Percentiles rank a stretch among this genome's conserved stretches.
Conservation (phyloP, 2,113 vertebrate genomes). For the Neodon shergylaensis region DNA sequence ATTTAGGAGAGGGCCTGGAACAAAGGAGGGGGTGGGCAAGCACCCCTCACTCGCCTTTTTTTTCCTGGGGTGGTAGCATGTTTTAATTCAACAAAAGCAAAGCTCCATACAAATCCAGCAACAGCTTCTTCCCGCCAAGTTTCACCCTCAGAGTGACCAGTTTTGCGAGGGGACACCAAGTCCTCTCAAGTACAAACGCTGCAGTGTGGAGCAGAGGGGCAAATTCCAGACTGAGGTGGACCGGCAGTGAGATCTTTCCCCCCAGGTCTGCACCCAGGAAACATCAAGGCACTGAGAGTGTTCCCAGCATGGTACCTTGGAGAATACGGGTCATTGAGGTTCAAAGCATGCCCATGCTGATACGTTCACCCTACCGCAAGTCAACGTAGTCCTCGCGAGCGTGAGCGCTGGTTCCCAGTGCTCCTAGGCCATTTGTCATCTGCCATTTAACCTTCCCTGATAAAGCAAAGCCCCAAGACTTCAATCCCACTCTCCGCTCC, state of each 20-base stretch:
- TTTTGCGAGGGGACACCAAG: not conserved
- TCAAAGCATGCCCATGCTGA: not conserved
- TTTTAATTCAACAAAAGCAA: constrained; percentile 10
- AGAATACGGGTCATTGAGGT: constrained; percentile 8
- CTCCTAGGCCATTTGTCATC: not conserved
- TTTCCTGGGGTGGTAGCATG: too few species aligned
- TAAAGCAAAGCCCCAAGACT: constrained; percentile 33
- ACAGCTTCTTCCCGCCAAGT: not conserved
- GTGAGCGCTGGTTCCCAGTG: not conserved
- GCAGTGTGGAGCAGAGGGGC: not conserved
- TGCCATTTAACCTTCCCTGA: constrained; percentile 6
- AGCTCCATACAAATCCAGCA: not conserved
- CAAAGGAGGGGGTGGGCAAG: too few species aligned
- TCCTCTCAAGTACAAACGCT: not conserved
- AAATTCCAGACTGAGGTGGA: not conserved
- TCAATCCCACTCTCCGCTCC: not conserved
- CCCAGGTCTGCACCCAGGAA: not conserved
- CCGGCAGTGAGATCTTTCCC: not conserved
- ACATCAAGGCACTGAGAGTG: not conserved
- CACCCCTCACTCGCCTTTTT: not conserved
- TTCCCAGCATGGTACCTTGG: not conserved
- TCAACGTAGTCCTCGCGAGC: not conserved
- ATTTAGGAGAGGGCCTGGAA: not conserved
- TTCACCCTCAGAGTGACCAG: constrained; percentile 19
- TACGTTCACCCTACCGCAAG: not conserved